Evolutionary conservation across 2,797 vertebrate species (phyloP).

Genomic region (Notoglanidium macrostoma): DNA sequence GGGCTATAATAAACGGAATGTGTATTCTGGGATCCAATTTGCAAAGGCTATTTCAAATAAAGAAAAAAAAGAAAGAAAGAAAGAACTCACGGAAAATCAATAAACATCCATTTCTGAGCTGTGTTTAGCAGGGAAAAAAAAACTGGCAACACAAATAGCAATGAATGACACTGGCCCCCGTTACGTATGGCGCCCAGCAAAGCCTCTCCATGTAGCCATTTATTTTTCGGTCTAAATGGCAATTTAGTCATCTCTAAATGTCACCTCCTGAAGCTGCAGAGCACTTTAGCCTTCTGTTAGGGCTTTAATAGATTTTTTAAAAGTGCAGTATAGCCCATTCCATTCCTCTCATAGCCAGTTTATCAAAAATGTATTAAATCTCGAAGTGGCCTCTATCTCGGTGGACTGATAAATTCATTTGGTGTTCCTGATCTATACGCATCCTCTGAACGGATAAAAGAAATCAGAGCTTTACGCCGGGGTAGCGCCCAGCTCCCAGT

Average conservation of each 20-base stretch:
- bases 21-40: conserved; percentile 57
- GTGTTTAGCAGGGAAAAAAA: conserved; percentile 53
- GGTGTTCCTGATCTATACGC: conserved; percentile 67
- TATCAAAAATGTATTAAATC: conserved; percentile 70
- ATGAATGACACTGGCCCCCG: conserved; percentile 60
- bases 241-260: conserved; percentile 72
- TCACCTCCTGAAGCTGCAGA: conserved; percentile 66
- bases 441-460: conserved; percentile 67
- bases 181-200: conserved; percentile 53
- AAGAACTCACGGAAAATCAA: conserved; percentile 47
- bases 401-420: conserved; percentile 72
- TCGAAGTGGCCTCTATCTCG: conserved; percentile 66
- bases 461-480: conserved; percentile 67
- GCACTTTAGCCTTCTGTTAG: conserved; percentile 67
- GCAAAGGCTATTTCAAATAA: conserved; percentile 48
- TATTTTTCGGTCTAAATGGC: conserved; percentile 67
- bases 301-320: conserved; percentile 72
- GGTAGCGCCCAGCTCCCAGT: conserved; percentile 65
- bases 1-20: conserved; percentile 22
- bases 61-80: conserved; percentile 36
- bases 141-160: conserved; percentile 56
- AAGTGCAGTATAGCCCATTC: conserved; percentile 67
- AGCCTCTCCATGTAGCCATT: conserved; percentile 63
- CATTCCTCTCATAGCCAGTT: conserved; percentile 71
- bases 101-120: conserved; percentile 63